phyloP scores from a whole-genome alignment of 2,113 vertebrate species.

The Aix galericulata region DNA sequence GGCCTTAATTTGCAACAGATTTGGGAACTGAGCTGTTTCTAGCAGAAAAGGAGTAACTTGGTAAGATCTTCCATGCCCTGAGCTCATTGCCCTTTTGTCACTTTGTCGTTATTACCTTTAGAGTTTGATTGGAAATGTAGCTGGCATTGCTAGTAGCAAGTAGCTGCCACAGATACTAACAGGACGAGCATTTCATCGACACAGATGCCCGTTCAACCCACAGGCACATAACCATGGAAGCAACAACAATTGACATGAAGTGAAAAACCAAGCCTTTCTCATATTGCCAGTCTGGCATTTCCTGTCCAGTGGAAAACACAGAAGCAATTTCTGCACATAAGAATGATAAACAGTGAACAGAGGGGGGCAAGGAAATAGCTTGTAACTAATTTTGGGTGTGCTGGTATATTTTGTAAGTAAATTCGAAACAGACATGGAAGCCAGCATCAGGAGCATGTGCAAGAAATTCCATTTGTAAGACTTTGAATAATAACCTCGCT shows the following conservation, averaged over 20 bases:
- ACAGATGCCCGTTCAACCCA: neutral
- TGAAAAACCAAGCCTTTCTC: neutral
- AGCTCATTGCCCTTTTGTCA: neutral
- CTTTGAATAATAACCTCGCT: slow-evolving; percentile 45
- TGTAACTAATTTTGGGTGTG: slow-evolving; percentile 50
- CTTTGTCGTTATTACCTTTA: neutral
- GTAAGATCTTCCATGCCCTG: neutral
- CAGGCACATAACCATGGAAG: neutral
- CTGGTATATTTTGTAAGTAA: slow-evolving; percentile 44
- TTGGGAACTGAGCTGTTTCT: neutral
- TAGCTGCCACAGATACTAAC: neutral
- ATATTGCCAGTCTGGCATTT: slow-evolving; percentile 24
- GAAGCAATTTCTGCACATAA: slow-evolving; percentile 21
- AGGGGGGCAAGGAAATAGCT: slow-evolving; percentile 34
- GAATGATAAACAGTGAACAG: slow-evolving; percentile 40
- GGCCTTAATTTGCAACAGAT: neutral
- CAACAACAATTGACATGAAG: neutral
- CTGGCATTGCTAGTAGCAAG: neutral
- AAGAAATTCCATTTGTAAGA: slow-evolving; percentile 49
- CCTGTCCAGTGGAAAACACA: neutral
- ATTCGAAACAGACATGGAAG: slow-evolving; percentile 51
- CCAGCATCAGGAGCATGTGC: slow-evolving; percentile 38
- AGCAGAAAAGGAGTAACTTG: neutral
- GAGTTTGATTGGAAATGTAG: neutral
- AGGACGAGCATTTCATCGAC: neutral